Evolutionary conservation across 2,797 vertebrate genomes (phyloP), one percentile per base, ranked within the genome.

Genomic region (Danionella dracula): DNA sequence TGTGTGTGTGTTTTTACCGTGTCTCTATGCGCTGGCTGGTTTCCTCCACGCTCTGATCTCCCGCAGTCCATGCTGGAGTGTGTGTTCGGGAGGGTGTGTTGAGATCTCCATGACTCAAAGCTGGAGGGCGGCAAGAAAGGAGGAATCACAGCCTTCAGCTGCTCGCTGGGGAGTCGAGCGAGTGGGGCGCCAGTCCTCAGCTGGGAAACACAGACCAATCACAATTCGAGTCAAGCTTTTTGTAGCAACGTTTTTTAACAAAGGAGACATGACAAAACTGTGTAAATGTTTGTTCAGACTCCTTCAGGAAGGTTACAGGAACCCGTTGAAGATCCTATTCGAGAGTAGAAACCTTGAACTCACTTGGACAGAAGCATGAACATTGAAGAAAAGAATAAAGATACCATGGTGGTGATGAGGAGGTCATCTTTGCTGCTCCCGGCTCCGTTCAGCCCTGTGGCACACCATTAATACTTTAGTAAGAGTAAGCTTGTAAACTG

Each of bases 101-200:
- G 23, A 0, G 95, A 98, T 86, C 91, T 96, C 94, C 96, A 98
- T 1, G 93, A 87, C 70, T 99, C 96, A 67, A 98, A 98, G 83
- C 91, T 95, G 23, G 95, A 98, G 1, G 94, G 96, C 0, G 96
- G 96, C 60, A 99, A 80, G 79, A 99, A 99, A 12, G 96, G 96
- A 0, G 96, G 96, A 71, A 98, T 99, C 68, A 98, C 95, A 0
- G 96, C 96, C 84, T 98, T 99, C 54, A 99, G 87, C 75, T 98
- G 95, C 84, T 99, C 95, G 0, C 88, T 96, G 5, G 96, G 96
- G 60, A 98, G 88, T 16, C 93, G 90, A 21, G 96, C 96, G 73
- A 92, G 89, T 0, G 96, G 96, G 0, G 95, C 94, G 2, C 93
- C 93, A 0, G 91, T 95, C 76, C 94, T 87, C 62, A 99, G 78